Evolutionary conservation across 2,113 vertebrate species (phyloP).

Genomic region (Oncorhynchus gorbuscha): DNA sequence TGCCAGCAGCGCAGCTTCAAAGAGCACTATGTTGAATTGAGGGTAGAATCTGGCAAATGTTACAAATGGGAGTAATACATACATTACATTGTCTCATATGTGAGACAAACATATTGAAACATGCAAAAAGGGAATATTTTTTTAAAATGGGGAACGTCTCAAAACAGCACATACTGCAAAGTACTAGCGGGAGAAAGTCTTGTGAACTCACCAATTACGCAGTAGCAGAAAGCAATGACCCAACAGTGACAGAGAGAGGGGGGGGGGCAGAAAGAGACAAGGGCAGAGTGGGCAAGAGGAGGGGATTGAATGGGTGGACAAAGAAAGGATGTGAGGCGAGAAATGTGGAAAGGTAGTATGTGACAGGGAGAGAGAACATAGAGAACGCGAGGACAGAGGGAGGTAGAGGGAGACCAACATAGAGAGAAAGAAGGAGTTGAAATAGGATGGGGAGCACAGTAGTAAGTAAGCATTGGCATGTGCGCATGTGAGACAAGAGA

Average conservation of each 20-base stretch:
- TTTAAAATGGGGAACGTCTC: conserved; percentile 11
- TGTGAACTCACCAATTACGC: conserved; percentile 92
- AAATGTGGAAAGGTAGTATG: conserved; percentile 74
- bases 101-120: conserved; percentile 33
- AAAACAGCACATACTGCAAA: conserved; percentile 58
- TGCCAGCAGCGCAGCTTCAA: too few species aligned
- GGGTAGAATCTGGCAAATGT: too few species aligned
- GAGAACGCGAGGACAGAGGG: conserved; percentile 29
- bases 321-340: conserved; percentile 77
- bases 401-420: conserved; percentile 78
- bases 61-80: background rate
- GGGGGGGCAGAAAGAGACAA: conserved; percentile 69
- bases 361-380: conserved; percentile 77
- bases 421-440: conserved; percentile 72
- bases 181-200: conserved; percentile 32
- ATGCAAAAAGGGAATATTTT: conserved; percentile 49
- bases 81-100: conserved; percentile 49
- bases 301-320: conserved; percentile 74
- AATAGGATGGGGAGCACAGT: conserved; percentile 71
- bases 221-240: conserved; percentile 90
- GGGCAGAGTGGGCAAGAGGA: conserved; percentile 75
- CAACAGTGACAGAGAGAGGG: conserved; percentile 82
- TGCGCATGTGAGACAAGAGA: conserved; percentile 31
- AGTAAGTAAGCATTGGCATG: conserved; percentile 39
- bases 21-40: too few species aligned